These are phyloP conservation scores for Bucorvus abyssinicus DNA, from an alignment of 2,797 vertebrate genomes.

Conservation along the genomic window DNA sequence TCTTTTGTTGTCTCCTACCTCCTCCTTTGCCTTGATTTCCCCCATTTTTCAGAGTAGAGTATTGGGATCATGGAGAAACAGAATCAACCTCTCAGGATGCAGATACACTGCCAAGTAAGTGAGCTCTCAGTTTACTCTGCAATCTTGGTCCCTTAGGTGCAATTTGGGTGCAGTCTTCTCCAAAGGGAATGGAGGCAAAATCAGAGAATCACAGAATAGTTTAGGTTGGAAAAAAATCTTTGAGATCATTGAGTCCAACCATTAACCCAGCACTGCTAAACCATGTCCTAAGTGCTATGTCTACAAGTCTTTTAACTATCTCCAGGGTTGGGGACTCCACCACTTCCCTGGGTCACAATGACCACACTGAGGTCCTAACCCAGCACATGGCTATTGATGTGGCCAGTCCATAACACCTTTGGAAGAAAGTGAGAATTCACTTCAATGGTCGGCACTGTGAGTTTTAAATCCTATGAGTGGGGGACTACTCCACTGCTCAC, in stretches of 20 bases:
- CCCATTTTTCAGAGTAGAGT: background rate
- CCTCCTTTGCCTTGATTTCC: background rate
- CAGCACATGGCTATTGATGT: background rate
- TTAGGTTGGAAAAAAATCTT: background rate
- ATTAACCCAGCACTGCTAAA: background rate
- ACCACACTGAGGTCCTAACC: background rate
- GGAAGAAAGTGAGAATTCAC: background rate
- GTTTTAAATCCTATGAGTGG: background rate
- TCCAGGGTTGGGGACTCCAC: background rate
- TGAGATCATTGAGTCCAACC: fast-evolving
- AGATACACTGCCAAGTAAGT: background rate
- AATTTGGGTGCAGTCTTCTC: background rate
- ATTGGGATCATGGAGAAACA: background rate
- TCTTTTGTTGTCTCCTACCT: background rate
- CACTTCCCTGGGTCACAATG: background rate
- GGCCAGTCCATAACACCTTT: background rate
- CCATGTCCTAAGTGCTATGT: fast-evolving
- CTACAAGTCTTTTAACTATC: background rate
- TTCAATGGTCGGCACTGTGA: background rate
- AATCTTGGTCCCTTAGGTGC: background rate
- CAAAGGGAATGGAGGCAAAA: background rate
- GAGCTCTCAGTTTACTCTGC: background rate
- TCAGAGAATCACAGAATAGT: background rate
- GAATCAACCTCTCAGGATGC: background rate
- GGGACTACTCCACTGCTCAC: background rate